Evolutionary conservation across 2,113 vertebrate species (phyloP), one percentile per base, ranked within the genome.

Genomic region (Laterallus jamaicensis): DNA sequence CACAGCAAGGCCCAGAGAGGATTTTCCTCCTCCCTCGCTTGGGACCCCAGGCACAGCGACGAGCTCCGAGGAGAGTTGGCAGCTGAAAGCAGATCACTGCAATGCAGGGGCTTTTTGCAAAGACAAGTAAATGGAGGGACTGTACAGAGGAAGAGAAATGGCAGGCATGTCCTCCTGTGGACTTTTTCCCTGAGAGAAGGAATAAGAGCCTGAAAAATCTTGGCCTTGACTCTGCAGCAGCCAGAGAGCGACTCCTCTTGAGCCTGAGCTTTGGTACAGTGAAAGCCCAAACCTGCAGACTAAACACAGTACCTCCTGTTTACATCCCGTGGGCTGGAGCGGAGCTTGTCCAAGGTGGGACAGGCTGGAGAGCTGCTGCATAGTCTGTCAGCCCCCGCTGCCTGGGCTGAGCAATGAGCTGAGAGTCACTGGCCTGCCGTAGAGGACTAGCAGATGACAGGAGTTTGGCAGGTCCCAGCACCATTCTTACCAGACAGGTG

Each of bases 261-360:
- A 91, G 47, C 60, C 67, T 50, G 37, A 87, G 80, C 29, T 88
- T 81, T 83, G 78, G 81, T 89, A 55, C 70, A 70, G 63, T n/a
- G 63, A 91, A 91, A 93, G 35, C 63, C 82, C 82, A 89, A 95
- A 96, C 74, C 88, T 95, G 75, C 86, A 96, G 83, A 95, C 94
- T 95, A 96, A 96, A 97, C 90, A 95, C 24, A 71, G 40, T 39
- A 92, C 74, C 95, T 95, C 87, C 86, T 96, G 95, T 97, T 97
- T 96, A 96, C 21, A 73, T 96, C 80, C 84, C 5, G 3, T 73
- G 88, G 83, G 88, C 74, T 71, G 71, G 64, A 84, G 92, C 75
- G 77, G 80, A 94, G 73, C 3, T 0, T 84, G 60, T 90, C 90
- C 82, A 88, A 35, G 80, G 94, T 92, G 93, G 85, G 90, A 88